Base-by-base conservation (phyloP, 2,797 vertebrate genomes). In the Micromesistius poutassou region DNA sequence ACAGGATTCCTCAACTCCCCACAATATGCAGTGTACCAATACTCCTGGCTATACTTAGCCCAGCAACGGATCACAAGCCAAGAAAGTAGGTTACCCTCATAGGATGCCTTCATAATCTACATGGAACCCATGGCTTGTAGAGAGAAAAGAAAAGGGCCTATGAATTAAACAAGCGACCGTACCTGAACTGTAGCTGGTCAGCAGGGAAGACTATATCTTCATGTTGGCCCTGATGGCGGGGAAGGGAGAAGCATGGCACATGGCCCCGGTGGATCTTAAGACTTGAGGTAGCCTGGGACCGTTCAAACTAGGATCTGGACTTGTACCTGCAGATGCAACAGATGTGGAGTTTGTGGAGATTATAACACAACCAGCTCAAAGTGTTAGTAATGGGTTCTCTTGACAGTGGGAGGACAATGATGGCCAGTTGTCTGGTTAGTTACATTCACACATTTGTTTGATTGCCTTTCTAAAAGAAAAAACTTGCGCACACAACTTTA, bases 111-210 rank as follows among this genome's bases (percentile, higher is more conserved):
- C 38, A 72, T 19, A 36, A 75, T 68, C 33, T 25, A n/a, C 33
- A 13, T 38, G 25, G 2, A 25, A 36, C 40, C 19, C 38, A 2
- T 68, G 62, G n/a, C 62, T 28, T 68, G 62, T 12, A 4, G 70
- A 71, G 13, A 33, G 31, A 31, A 33, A 31, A 33, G 16, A 14
- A 33, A 71, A 14, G 30, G 14, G 30, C 4, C 77, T 38, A 80
- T 30, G 70, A 42, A 78, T 31, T 50, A 50, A 50, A 22, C 40
- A 50, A 50, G 46, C 12, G 31, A 14, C 73, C 71, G 50, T 71
- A 80, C 79, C 79, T 80, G 73, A 77, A 25, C 40, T 36, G 38
- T 55, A 55, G 72, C 76, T 71, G 42, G 68, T 5, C 42, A 66
- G 76, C 31, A 70, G 13, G 30, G 74, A 12, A 28, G 73, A 33